Base-by-base conservation (phyloP, 2,113 vertebrate genomes). In the Antigone vipio region DNA sequence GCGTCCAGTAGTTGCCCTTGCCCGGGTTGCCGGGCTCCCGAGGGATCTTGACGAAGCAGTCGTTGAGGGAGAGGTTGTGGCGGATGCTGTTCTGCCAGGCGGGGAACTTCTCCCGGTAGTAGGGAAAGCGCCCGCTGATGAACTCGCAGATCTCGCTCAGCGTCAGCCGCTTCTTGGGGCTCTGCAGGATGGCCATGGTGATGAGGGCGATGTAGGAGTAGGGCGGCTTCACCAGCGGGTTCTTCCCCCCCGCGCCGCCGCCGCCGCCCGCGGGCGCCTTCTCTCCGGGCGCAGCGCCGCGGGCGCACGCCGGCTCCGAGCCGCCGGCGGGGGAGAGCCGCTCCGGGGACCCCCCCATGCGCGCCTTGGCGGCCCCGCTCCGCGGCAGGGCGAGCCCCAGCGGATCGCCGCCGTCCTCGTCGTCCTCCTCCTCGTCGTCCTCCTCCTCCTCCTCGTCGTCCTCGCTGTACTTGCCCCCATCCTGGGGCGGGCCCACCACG, bases 51-150 rank as follows among this genome's bases (percentile, higher is more conserved):
- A 99, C 98, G 96, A 99, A 99, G 91, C 99, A 99, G 98, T 99
- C 99, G 89, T 99, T 99, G 72, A 99, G 99, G 9, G 99, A 99
- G 22, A 99, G 98, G 97, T 99, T 99, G 98, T 99, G 99, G 32
- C 99, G 98, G 97, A 99, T 99, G 96, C 99, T 99, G 98, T 99
- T 99, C 97, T 99, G 99, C 99, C 99, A 99, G 76, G 99, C 99
- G 96, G 99, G 99, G 98, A 99, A 99, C 99, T 99, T 99, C 98
- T 99, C 99, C 89, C 99, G 98, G 98, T 99, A 99, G 94, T 99
- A 99, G 1, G 99, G 99, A 97, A 99, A 99, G 86, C 99, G 99
- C 92, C 98, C 98, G 97, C 99, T 99, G 98, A 99, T 99, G 96
- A 99, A 99, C 97, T 99, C 99, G 95, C 99, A 99, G 98, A 99